Evolutionary conservation across 2,113 vertebrate genomes (phyloP).

Genomic region (Epinephelus cyanopodus): DNA sequence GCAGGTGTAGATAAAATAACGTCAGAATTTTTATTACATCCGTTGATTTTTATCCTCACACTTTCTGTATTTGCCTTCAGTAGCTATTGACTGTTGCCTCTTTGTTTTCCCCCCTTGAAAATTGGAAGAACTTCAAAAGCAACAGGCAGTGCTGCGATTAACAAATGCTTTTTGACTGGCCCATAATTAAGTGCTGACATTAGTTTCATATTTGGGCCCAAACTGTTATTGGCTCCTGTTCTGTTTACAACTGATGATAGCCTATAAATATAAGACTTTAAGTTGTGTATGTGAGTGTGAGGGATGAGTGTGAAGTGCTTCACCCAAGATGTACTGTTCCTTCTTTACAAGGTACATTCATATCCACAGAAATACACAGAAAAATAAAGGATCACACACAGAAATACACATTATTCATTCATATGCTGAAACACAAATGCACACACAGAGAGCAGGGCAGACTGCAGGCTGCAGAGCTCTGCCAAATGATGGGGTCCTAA

Average conservation of each 20-base stretch:
- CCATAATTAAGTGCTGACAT: constrained; percentile 36
- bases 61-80: not conserved
- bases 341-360: not conserved
- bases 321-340: not conserved
- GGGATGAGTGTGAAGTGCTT: constrained; percentile 1
- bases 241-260: constrained; percentile 15
- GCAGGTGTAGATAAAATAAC: constrained; percentile 47
- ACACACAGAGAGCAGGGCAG: constrained; percentile 31
- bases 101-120: constrained; percentile 20
- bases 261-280: not conserved
- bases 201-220: constrained; percentile 34
- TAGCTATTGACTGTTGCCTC: constrained; percentile 8
- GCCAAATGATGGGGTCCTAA: constrained; percentile 80
- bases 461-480: constrained; percentile 60
- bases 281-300: not conserved
- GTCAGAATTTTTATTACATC: constrained; percentile 21
- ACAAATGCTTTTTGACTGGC: constrained; percentile 11
- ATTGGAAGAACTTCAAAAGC: constrained; percentile 36
- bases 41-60: not conserved
- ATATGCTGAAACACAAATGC: constrained; percentile 14
- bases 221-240: constrained; percentile 26
- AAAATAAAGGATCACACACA: not conserved
- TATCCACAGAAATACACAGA: not conserved
- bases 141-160: constrained; percentile 7
- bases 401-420: not conserved